phyloP scores from a whole-genome alignment of 2,888 invertebrate genomes.

The Drosophila neoperkinsi region DNA sequence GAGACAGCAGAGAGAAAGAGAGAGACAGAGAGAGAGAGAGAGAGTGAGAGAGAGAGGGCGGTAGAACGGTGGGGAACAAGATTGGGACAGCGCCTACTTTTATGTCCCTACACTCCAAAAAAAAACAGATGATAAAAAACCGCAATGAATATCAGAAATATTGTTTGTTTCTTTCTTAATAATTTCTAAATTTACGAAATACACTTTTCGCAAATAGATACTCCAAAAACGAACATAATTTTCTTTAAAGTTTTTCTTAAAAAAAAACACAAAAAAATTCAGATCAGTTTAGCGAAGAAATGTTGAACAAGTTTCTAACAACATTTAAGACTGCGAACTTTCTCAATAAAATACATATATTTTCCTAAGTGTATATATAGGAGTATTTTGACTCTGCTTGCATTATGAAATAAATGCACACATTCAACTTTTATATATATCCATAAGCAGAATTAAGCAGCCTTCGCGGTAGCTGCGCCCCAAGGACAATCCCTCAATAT shows the following conservation, averaged over 20 bases:
- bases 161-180: not conserved
- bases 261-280: not conserved
- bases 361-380: slow-evolving; percentile 5
- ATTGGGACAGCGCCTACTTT: slow-evolving; percentile 43
- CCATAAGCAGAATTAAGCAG: slow-evolving; percentile 33
- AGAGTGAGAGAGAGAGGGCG: not conserved
- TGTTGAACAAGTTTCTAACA: not conserved
- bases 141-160: not conserved
- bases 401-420: slow-evolving; percentile 65
- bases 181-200: not conserved
- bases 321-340: not conserved
- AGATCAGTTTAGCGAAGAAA: not conserved
- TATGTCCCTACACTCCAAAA: slow-evolving; percentile 26
- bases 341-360: not conserved
- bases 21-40: slow-evolving; percentile 5
- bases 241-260: not conserved
- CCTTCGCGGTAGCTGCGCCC: slow-evolving; percentile 63
- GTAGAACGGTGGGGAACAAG: not conserved
- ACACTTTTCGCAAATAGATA: not conserved
- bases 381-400: slow-evolving; percentile 57
- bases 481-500: slow-evolving; percentile 70
- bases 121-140: not conserved
- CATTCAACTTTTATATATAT: slow-evolving; percentile 30
- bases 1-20: not conserved
- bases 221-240: not conserved